phyloP scores from a whole-genome alignment of 2,888 invertebrate species.

The Apodemia duryi region DNA sequence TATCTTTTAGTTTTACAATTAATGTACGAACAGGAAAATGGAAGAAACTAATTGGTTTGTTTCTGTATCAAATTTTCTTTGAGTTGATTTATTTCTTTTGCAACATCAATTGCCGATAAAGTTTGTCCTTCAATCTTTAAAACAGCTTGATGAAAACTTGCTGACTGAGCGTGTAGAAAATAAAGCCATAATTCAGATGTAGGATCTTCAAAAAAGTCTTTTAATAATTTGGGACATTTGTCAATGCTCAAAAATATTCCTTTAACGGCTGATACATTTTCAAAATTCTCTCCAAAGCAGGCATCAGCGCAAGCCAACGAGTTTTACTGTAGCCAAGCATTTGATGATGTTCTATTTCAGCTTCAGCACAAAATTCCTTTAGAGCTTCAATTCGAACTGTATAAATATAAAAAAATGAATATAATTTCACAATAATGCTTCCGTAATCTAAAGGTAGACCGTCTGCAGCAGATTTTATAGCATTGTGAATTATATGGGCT shows the following conservation, averaged over 20 bases:
- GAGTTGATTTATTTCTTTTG: conserved; percentile 34
- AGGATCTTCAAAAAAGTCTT: conserved; percentile 38
- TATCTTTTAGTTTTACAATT: conserved; percentile 36
- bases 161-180: conserved; percentile 33
- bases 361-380: conserved; percentile 32
- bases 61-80: conserved; percentile 33
- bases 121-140: conserved; percentile 34
- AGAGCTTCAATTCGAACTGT: conserved; percentile 33
- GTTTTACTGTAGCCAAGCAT: conserved; percentile 35
- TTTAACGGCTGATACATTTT: conserved; percentile 42
- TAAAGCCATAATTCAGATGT: conserved; percentile 38
- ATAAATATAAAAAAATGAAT: conserved; percentile 31
- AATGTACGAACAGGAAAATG: conserved; percentile 32
- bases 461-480: conserved; percentile 36
- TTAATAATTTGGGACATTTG: conserved; percentile 29
- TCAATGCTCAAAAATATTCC: conserved; percentile 38
- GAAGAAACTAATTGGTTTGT: conserved; percentile 36
- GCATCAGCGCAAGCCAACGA: conserved; percentile 33
- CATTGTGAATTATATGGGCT: conserved; percentile 36
- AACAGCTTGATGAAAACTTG: conserved; percentile 34
- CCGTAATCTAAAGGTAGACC: conserved; percentile 33
- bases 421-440: conserved; percentile 34
- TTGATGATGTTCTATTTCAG: conserved; percentile 34
- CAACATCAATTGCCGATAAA: conserved; percentile 34
- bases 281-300: conserved; percentile 33